Percentiles rank a stretch among this genome's conserved stretches.
Evolutionary conservation across 2,113 vertebrate genomes (phyloP).

Genomic region (Rhegmatorhina hoffmannsi): DNA sequence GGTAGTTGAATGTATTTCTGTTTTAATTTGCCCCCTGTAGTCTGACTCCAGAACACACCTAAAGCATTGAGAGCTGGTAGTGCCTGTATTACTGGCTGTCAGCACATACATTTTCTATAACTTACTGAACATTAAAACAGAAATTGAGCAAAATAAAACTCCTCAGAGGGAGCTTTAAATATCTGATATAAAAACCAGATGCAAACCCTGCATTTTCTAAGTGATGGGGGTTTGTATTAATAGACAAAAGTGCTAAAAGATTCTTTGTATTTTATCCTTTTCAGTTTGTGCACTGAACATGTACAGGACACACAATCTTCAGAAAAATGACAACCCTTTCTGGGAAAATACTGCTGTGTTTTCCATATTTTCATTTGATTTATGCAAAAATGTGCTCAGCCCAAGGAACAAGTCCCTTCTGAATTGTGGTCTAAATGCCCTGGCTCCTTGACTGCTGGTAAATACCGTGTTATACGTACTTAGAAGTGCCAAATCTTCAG

Average conservation of each 20-base stretch:
- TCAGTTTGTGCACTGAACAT: not conserved
- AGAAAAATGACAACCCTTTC: not conserved
- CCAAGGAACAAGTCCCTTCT: conserved; percentile 15
- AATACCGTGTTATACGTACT: conserved; percentile 74
- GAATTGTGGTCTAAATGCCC: not conserved
- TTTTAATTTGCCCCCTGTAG: not conserved
- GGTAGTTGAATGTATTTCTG: not conserved
- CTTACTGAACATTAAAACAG: not conserved
- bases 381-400: not conserved
- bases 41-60: not conserved
- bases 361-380: conserved; percentile 24
- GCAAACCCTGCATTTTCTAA: not conserved
- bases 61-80: not conserved
- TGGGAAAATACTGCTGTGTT: not conserved
- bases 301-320: not conserved
- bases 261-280: not conserved
- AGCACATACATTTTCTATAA: not conserved
- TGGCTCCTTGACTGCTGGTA: not conserved
- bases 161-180: not conserved
- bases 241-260: not conserved
- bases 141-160: not conserved
- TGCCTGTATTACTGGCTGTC: not conserved
- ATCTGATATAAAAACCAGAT: not conserved
- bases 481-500: conserved; percentile 79
- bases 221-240: not conserved